A percentile compares a stretch with the other conserved stretches of the same genome.
Evolutionary conservation across 1,140 invertebrate genomes (phyloP).

Genomic region (Metopolophium dirhodum): DNA sequence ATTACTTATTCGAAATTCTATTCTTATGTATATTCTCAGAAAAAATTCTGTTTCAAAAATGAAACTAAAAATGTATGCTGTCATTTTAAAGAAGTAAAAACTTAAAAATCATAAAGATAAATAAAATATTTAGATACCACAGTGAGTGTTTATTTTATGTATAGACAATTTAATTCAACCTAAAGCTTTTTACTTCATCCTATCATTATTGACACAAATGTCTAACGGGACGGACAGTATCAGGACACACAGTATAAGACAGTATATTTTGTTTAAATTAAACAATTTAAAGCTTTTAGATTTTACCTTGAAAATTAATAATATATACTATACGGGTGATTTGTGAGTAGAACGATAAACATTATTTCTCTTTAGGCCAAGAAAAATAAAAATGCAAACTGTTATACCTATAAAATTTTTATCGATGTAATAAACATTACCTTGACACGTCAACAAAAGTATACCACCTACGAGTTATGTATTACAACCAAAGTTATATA

Average conservation of each 20-base stretch:
- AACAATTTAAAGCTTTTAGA: neutral
- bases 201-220: neutral
- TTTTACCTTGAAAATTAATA: slow-evolving; percentile 2
- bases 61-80: too few species aligned
- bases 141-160: neutral
- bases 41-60: too few species aligned
- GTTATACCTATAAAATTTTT: neutral
- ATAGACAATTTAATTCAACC: neutral
- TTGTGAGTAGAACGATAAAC: neutral
- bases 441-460: neutral
- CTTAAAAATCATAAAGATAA: too few species aligned
- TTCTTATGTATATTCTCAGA: neutral
- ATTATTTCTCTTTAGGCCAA: neutral
- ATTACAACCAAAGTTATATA: neutral
- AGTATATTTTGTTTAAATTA: neutral
- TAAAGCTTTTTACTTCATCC: neutral
- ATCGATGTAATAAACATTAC: neutral
- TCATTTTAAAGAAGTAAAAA: too few species aligned
- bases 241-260: neutral
- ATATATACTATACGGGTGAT: neutral
- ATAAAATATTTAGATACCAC: neutral
- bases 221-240: neutral
- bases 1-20: neutral
- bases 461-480: neutral
- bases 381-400: neutral